Evolutionary conservation across 2,113 vertebrate species (phyloP), one percentile per base, ranked within the genome.

Genomic region (Monarcha castaneiventris): DNA sequence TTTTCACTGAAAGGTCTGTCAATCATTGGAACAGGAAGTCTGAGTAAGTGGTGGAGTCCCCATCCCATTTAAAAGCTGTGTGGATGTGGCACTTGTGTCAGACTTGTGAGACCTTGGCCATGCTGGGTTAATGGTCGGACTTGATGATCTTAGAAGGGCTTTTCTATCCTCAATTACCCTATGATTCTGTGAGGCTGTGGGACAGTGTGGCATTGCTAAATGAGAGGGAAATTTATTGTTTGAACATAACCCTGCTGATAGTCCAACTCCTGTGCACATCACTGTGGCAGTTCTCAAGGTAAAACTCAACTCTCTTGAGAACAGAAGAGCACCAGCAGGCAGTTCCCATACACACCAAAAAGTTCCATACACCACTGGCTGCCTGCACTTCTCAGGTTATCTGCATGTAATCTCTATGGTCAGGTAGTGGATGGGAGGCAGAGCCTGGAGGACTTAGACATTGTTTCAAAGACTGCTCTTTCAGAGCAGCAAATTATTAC

Each of bases 321-420:
- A 16, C 2, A 61, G 33, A 62, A 11, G 22, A 66, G 11, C 21
- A 16, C 5, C 26, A n/a, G 6, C 0, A 1, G 35, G 8, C 17
- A 66, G 11, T 0, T 4, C 18, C 16, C 23, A 5, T 2, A 2
- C 6, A 39, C 32, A 19, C 5, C 52, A 33, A 39, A 18, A 67
- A 10, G 4, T 26, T 66, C 32, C 12, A 33, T 9, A 32, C 20
- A 20, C 4, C 30, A 26, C 21, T 8, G 3, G 1, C 29, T 54
- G 8, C 6, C 35, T 43, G 35, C 33, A 6, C 48, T 48, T 17
- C 13, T 0, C 11, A 22, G 23, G 3, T 32, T 54, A 7, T 33
- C 27, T 80, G 3, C 11, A 30, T 37, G 26, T 7, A 26, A 46
- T 15, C 11, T 67, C 0, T 21, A 54, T 15, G 19, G 7, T 9